Conservation (phyloP, 2,888 invertebrate species). For the Papilio demoleus region DNA sequence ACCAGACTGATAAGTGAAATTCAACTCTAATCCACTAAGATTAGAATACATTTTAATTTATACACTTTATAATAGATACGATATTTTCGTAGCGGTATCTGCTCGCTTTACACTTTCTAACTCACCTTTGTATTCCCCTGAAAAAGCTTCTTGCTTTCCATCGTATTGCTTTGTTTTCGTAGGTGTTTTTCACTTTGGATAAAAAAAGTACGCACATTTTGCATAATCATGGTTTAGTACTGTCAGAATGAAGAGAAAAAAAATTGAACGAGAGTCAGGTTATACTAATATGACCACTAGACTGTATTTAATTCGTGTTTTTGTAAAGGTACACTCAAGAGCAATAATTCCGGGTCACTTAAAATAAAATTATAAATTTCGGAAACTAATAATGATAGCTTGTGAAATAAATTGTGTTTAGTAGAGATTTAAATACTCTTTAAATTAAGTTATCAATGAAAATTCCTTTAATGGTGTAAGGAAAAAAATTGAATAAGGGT, state of each 20-base stretch:
- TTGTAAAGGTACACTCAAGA: no score
- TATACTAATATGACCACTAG: not conserved
- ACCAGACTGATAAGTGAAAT: constrained; percentile 36
- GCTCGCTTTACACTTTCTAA: constrained; percentile 33
- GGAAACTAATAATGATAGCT: no score
- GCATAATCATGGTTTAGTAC: not conserved
- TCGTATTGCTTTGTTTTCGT: constrained; percentile 26
- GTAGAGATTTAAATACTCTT: no score
- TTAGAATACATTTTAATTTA: not conserved
- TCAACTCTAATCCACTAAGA: constrained; percentile 5
- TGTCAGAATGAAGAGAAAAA: no score
- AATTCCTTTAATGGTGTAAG: no score
- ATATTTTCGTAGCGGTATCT: constrained; percentile 28
- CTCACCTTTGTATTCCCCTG: constrained; percentile 20
- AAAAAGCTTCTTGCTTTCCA: constrained; percentile 21
- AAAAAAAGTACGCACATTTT: constrained; percentile 13
- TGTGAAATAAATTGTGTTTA: no score
- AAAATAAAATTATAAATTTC: no score
- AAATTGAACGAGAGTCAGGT: not conserved
- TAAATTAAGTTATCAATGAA: no score
- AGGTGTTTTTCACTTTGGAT: constrained; percentile 8
- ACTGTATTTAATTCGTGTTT: no score
- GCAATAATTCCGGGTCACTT: no score
- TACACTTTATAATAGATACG: constrained; percentile 14
- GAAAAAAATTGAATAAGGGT: no score